A percentile compares a stretch with the other conserved stretches of the same genome.
Evolutionary conservation across 1,140 invertebrate genomes (phyloP).

Genomic region (Solenopsis invicta): DNA sequence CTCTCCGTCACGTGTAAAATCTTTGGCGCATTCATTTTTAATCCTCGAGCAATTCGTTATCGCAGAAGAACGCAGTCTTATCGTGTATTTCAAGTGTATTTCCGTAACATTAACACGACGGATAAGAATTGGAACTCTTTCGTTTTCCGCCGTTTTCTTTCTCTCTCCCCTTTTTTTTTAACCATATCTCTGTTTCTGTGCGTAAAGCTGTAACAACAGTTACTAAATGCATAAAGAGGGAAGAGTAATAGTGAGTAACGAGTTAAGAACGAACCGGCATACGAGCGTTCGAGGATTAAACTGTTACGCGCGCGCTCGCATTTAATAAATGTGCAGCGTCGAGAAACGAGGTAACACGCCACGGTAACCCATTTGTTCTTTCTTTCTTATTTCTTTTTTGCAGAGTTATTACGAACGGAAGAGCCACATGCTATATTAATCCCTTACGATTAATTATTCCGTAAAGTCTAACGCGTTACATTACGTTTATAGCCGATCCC

Average conservation of each 20-base stretch:
- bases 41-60: conserved; percentile 28
- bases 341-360: conserved; percentile 46
- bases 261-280: not conserved
- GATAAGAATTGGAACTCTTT: not conserved
- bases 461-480: conserved; percentile 51
- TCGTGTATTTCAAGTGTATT: not conserved
- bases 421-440: conserved; percentile 50
- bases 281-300: conserved; percentile 48
- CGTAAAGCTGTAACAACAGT: not conserved
- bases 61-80: not conserved
- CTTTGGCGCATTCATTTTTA: conserved; percentile 10
- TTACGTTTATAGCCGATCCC: conserved; percentile 62
- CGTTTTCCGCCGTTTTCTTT: no score
- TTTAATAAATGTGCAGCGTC: conserved; percentile 19
- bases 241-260: not conserved
- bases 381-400: not conserved
- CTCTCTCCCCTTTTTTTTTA: no score
- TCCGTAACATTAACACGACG: not conserved
- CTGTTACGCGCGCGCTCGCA: conserved; percentile 5
- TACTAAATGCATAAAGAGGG: not conserved
- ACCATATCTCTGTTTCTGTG: not conserved
- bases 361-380: conserved; percentile 17
- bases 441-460: conserved; percentile 51
- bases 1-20: not conserved
- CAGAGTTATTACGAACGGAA: conserved; percentile 48